phyloP scores from a whole-genome alignment of 1,140 invertebrate genomes.

The Drosophila pseudoananassae region DNA sequence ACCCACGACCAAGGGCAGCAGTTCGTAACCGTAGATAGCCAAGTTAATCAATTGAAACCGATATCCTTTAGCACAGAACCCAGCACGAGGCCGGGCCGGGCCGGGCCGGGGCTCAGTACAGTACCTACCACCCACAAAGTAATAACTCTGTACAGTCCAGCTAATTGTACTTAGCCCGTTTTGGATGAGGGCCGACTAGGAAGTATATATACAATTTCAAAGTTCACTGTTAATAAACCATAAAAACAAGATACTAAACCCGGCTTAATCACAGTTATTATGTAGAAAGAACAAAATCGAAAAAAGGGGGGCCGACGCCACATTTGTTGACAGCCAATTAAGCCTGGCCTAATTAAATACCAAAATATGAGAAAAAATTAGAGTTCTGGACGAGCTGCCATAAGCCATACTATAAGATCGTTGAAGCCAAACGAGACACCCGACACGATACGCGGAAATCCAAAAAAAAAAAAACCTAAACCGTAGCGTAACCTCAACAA shows the following conservation, averaged over 20 bases:
- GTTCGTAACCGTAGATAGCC: conserved; percentile 74
- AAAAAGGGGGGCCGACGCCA: conserved; percentile 6
- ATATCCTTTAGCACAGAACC: conserved; percentile 11
- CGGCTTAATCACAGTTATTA: conserved; percentile 65
- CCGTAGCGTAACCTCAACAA: conserved; percentile 30
- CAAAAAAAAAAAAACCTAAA: conserved; percentile 26
- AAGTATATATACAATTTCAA: conserved; percentile 44
- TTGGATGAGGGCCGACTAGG: too few species aligned
- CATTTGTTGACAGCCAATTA: conserved; percentile 19
- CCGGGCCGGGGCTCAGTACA: too few species aligned
- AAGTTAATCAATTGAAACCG: conserved; percentile 71
- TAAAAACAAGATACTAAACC: conserved; percentile 36
- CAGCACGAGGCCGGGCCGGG: too few species aligned
- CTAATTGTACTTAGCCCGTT: too few species aligned
- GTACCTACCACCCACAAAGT: too few species aligned
- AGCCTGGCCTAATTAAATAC: conserved; percentile 22
- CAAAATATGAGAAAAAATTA: conserved; percentile 33
- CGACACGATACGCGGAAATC: conserved; percentile 16
- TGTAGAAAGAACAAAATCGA: conserved; percentile 23
- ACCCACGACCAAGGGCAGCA: conserved; percentile 37
- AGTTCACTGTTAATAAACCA: conserved; percentile 80
- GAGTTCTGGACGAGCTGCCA: conserved; percentile 44
- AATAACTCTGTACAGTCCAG: too few species aligned
- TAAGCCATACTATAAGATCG: conserved; percentile 30
- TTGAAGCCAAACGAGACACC: conserved; percentile 44